Evolutionary conservation across 2,888 invertebrate species (phyloP), one percentile per base, ranked within the genome.

Genomic region (Tupiocoris notatus): DNA sequence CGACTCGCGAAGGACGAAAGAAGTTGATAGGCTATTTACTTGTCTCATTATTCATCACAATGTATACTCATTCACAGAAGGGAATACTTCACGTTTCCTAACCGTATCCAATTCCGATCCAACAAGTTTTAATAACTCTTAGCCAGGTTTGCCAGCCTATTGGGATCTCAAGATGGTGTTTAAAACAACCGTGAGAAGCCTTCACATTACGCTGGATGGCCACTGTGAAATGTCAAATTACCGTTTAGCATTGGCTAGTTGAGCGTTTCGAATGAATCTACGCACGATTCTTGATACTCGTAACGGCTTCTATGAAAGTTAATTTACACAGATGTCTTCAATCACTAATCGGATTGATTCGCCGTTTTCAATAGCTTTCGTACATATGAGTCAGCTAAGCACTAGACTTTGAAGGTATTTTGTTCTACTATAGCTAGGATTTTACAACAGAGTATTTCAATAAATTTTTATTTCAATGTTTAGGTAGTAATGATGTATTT

Each of bases 161-260:
- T 39, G 12, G 39, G 39, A 39, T 39, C n/a, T n/a, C n/a, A 39
- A 12, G 3, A 39, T 39, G 39, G 39, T 39, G 39, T 12, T 39
- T 12, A 12, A 39, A 39, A 39, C 39, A 39, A 39, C 6, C 68
- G 25, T 68, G 68, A 68, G 68, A 68, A 68, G 68, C 57, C 58
- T 56, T 67, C 67, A 54, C 39, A 57, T 64, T 64, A 64, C 64
- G 64, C 64, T 65, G 39, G 9, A 24, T 24, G 65, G 65, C 65
- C 65, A 65, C 39, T 65, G 65, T 65, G 65, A 65, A 65, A 39
- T 24, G 39, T 65, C 65, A 39, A 65, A 65, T 65, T 65, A 65
- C 39, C 39, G 39, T 39, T 39, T 39, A 39, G 39, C 39, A 39
- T 39, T 39, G 39, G 39, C 39, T 39, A 39, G 39, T 39, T 39